Evolutionary conservation across 2,797 vertebrate genomes (phyloP), one percentile per base, ranked within the genome.

Genomic region (Prunella strophiata): DNA sequence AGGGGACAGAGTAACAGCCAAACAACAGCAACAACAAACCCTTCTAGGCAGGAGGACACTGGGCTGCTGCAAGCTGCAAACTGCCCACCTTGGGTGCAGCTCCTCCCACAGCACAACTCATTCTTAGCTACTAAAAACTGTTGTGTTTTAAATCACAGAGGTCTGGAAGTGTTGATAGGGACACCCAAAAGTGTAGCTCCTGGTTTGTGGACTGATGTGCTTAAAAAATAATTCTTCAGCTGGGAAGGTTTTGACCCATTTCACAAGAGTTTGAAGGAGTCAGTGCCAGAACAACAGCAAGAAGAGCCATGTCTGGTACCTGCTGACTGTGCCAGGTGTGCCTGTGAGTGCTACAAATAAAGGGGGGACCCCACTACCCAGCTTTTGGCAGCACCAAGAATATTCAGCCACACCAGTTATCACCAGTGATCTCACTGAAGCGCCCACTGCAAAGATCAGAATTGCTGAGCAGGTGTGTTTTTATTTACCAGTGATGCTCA

Each of bases 61-160:
- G 1, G 29, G 63, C 0, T 3, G 22, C 67, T 51, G 7, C 57
- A 48, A 38, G 55, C 1, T 10, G 38, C 7, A 20, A 22, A 42
- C 10, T 72, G 74, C 74, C 51, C 50, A 3, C 30, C 15, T 8
- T 5, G 13, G 0, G 5, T 7, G 18, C 25, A 13, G 40, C 16
- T 70, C 11, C 58, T 38, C 40, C 32, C 59, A 21, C 10, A 5
- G 19, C 27, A 30, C 5, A 47, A 5, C 20, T 70, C 0, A 0
- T 38, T 32, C 57, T 48, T 13, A n/a, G n/a, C 51, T 52, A 21
- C 18, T 51, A 17, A 57, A 38, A 62, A 12, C 6, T 15, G 18
- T 0, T 59, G 21, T 1, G 0, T 25, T 70, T 66, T 76, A 47
- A 81, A 70, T 22, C 30, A 34, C 10, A 87, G 38, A 34, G 38